These are phyloP conservation scores for Spinus olivaceus DNA, from an alignment of 2,797 vertebrate species.

Conservation along the genomic window DNA sequence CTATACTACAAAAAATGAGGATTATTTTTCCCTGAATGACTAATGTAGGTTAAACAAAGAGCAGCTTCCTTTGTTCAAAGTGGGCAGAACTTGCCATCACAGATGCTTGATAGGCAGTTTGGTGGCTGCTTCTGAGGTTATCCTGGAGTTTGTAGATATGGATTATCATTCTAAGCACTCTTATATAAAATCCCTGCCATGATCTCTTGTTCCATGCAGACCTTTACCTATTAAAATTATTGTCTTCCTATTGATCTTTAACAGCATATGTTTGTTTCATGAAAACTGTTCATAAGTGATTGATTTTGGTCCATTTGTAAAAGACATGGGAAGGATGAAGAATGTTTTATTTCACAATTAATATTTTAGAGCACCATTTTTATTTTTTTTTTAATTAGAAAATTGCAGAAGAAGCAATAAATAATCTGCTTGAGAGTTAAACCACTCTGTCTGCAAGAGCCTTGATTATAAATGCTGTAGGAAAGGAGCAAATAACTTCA, in stretches of 20 bases:
- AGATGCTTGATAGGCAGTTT: background rate
- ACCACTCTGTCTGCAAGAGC: background rate
- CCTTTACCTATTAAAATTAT: background rate
- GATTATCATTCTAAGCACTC: background rate
- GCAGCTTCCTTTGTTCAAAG: background rate
- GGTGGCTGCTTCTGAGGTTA: background rate
- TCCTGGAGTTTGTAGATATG: background rate
- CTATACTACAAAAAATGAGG: slow-evolving; percentile 36
- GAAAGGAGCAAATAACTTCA: background rate
- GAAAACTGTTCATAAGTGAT: background rate
- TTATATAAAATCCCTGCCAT: background rate
- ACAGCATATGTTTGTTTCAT: background rate
- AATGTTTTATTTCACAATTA: background rate
- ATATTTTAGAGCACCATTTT: background rate
- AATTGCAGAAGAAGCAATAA: background rate
- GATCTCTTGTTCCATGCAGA: background rate
- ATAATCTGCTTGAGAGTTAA: background rate
- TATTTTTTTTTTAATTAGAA: background rate
- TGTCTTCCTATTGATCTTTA: background rate
- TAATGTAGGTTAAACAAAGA: background rate
- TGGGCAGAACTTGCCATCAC: background rate
- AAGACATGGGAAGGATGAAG: background rate
- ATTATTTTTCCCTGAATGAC: background rate
- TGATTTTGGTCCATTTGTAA: background rate
- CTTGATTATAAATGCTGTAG: background rate